These are phyloP conservation scores for Scylla paramamosain DNA, from an alignment of 1,140 invertebrate genomes.

Conservation along the genomic window DNA sequence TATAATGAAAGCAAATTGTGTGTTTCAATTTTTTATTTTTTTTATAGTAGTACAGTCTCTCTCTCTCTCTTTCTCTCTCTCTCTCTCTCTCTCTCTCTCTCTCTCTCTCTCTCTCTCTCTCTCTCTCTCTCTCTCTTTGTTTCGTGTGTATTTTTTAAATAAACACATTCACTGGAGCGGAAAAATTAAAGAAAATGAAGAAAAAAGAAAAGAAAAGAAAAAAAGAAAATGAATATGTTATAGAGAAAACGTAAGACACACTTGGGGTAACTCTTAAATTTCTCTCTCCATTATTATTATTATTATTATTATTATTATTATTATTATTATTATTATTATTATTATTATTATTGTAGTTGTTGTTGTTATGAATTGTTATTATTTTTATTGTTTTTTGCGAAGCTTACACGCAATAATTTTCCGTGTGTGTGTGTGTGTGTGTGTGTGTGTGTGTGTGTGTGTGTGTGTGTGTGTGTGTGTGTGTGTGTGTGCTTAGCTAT, in stretches of 20 bases:
- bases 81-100: not conserved
- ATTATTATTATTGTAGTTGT: no score
- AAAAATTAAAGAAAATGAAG: not conserved
- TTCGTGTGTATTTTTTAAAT: no score
- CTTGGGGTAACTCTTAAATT: not conserved
- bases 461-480: conserved; percentile 30
- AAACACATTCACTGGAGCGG: no score
- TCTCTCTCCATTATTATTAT: not conserved
- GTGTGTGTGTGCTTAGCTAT: not conserved
- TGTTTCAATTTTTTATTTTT: no score
- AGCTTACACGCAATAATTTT: no score
- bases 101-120: not conserved
- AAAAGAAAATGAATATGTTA: no score
- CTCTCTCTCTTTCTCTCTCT: conserved; percentile 16
- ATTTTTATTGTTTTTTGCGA: no score
- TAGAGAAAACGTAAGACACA: no score
- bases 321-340: no score
- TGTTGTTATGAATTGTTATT: no score
- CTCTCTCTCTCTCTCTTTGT: not conserved
- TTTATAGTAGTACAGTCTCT: not conserved
- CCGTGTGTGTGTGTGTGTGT: not conserved
- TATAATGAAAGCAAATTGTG: no score
- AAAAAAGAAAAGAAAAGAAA: not conserved
- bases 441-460: conserved; percentile 27
- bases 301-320: no score